These are phyloP conservation scores for Poeciliopsis turrubarensis DNA, from an alignment of 2,113 vertebrate genomes.

Conservation along the genomic window DNA sequence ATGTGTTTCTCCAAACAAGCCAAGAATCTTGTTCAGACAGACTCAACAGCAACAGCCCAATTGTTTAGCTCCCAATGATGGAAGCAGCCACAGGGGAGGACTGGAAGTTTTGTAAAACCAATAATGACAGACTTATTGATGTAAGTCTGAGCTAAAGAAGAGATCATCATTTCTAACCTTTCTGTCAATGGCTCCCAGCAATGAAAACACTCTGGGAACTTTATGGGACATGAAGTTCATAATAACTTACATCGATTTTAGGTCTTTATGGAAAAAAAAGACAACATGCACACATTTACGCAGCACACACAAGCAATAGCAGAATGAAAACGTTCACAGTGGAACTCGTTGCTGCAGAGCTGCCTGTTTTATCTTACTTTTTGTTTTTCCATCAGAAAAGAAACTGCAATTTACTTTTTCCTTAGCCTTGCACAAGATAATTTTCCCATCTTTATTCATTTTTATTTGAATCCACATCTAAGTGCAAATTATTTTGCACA, in stretches of 20 bases:
- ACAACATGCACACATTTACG: not conserved
- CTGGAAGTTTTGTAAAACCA: conserved; percentile 52
- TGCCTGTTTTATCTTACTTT: not conserved
- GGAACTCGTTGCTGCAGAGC: not conserved
- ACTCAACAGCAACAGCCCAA: conserved; percentile 25
- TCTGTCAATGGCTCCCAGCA: conserved; percentile 50
- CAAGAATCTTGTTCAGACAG: conserved; percentile 9
- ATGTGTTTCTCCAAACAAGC: not conserved
- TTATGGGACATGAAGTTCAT: conserved; percentile 44
- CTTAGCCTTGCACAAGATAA: not conserved
- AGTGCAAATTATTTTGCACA: not conserved
- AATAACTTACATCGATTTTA: conserved; percentile 45
- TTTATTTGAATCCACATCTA: not conserved
- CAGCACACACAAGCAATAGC: not conserved
- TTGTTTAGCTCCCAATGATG: conserved; percentile 18
- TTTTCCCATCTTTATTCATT: not conserved
- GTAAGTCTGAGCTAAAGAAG: conserved; percentile 44
- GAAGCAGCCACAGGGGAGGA: conserved; percentile 38
- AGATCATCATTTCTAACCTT: conserved; percentile 46
- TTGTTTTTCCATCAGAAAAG: not conserved
- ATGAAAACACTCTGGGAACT: conserved; percentile 43
- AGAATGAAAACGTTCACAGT: not conserved
- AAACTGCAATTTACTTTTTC: not conserved
- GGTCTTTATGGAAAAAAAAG: conserved; percentile 36
- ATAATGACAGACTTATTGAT: conserved; percentile 62